Conservation (phyloP, 2,113 vertebrate genomes). For the Nansenia antarctica region DNA sequence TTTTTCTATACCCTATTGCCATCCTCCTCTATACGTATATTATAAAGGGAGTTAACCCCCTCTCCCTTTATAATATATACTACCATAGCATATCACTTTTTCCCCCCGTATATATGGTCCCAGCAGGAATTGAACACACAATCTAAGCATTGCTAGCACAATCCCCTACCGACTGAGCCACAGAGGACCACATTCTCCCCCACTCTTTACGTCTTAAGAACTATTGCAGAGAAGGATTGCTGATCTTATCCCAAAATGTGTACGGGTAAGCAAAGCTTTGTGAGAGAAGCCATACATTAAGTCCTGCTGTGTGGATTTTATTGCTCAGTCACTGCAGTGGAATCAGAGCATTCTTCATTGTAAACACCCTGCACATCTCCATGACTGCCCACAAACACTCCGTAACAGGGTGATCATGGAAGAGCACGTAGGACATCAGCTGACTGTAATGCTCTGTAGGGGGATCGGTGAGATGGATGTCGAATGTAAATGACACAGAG, state of each 20-base stretch:
- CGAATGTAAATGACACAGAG: too few relatives aligned
- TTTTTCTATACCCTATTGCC: too few relatives aligned
- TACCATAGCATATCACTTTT: neutral
- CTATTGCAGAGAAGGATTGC: constrained; percentile 48
- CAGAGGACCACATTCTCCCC: constrained; percentile 19
- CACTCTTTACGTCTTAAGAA: constrained; percentile 29
- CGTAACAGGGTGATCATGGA: too few relatives aligned
- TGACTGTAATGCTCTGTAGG: too few relatives aligned
- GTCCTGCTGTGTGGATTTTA: constrained; percentile 42
- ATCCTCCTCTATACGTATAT: too few relatives aligned
- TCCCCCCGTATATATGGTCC: too few relatives aligned
- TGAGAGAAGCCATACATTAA: constrained; percentile 55
- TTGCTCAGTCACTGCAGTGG: constrained; percentile 46
- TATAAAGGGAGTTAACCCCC: too few relatives aligned
- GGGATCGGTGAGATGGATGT: too few relatives aligned
- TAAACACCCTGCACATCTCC: constrained; percentile 26
- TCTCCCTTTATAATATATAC: too few relatives aligned
- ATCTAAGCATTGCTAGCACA: too few relatives aligned
- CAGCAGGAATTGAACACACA: neutral
- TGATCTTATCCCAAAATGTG: constrained; percentile 66
- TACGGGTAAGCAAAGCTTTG: constrained; percentile 60
- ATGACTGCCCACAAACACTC: neutral
- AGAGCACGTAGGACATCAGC: too few relatives aligned
- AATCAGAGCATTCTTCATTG: constrained; percentile 27
- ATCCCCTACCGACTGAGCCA: neutral